A percentile compares a stretch with the other conserved stretches of the same genome.
Evolutionary conservation across 2,797 vertebrate genomes (phyloP).

Genomic region (Fundulus diaphanus): DNA sequence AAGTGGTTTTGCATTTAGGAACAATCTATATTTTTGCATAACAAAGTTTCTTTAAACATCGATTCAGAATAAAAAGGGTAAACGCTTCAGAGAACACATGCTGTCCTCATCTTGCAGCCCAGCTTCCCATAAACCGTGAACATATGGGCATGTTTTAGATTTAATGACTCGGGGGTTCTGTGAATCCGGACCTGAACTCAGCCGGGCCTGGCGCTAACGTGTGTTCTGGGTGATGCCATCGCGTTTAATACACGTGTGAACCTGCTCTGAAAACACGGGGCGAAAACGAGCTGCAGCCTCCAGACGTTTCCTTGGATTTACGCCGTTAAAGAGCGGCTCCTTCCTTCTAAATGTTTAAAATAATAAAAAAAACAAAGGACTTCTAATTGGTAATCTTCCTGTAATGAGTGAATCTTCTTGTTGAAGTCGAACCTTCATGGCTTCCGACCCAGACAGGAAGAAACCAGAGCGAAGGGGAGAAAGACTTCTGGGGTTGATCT

Average conservation of each 20-base stretch:
- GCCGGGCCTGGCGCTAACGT: neutral
- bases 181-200: neutral
- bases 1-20: neutral
- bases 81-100: slow-evolving; percentile 3
- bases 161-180: neutral
- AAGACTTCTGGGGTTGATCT: neutral
- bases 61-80: neutral
- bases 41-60: neutral
- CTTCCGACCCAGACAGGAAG: neutral
- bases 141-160: slow-evolving; percentile 9
- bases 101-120: neutral
- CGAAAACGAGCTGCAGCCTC: neutral
- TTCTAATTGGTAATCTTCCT: neutral
- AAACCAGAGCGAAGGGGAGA: neutral
- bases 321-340: neutral
- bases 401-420: neutral
- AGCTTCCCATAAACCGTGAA: neutral
- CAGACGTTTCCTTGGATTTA: neutral
- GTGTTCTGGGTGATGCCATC: slow-evolving; percentile 4
- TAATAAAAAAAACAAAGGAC: no score
- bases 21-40: neutral
- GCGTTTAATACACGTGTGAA: slow-evolving; percentile 1
- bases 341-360: no score
- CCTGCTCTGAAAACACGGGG: neutral
- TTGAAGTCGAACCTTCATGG: neutral